Evolutionary conservation across 2,797 vertebrate species (phyloP).

Genomic region (Argentina silus): DNA sequence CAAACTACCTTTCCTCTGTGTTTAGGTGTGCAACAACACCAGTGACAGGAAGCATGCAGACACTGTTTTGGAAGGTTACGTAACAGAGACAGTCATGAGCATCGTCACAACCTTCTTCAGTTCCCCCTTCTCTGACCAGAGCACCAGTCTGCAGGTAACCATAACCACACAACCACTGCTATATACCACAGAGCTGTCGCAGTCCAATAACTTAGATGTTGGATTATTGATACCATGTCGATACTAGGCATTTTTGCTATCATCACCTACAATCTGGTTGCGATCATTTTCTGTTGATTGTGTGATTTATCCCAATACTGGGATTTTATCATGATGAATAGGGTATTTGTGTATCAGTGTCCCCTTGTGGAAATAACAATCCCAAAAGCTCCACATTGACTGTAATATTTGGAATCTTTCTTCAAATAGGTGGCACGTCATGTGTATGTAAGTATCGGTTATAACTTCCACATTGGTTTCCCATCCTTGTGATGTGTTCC

Average conservation of each 20-base stretch:
- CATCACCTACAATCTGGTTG: neutral
- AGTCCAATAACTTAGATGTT: neutral
- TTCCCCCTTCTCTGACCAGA: slow-evolving; percentile 99
- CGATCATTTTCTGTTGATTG: neutral
- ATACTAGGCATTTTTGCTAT: too few relatives aligned
- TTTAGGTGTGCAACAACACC: slow-evolving; percentile 96
- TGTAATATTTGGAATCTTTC: slow-evolving; percentile 42
- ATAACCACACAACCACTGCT: neutral
- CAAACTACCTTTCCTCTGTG: slow-evolving; percentile 33
- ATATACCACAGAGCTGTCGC: neutral
- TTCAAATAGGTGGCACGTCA: slow-evolving; percentile 64
- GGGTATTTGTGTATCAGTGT: neutral
- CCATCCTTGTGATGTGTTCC: slow-evolving; percentile 42
- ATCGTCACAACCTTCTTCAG: slow-evolving; percentile 99
- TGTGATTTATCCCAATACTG: neutral
- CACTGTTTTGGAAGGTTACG: slow-evolving; percentile 90
- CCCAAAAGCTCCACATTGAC: slow-evolving; percentile 1
- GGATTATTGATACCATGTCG: neutral
- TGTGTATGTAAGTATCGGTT: slow-evolving; percentile 76
- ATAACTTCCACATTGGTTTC: slow-evolving; percentile 29
- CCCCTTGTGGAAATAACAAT: slow-evolving; percentile 6
- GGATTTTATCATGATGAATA: too few relatives aligned
- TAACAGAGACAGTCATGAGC: slow-evolving; percentile 97
- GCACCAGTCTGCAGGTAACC: slow-evolving; percentile 96
- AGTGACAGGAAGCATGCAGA: slow-evolving; percentile 96